Base-by-base conservation (phyloP, 2,888 invertebrate species). In the Ametastegia equiseti region DNA sequence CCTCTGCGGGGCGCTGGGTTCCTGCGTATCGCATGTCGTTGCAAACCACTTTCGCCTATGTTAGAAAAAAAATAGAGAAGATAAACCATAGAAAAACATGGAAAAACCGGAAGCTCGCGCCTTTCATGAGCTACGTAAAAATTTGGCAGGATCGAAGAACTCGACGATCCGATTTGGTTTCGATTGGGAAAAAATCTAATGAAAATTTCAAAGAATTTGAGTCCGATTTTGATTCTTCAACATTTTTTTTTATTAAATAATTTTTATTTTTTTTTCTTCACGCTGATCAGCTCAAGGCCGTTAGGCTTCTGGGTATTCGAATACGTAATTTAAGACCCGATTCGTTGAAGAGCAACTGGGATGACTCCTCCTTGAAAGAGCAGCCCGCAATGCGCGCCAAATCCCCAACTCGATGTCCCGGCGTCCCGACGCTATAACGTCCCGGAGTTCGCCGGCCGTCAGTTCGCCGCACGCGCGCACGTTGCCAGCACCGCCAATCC, bases 341-440 rank as follows among this genome's bases (percentile, higher is more conserved):
- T 75, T 75, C 73, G 50, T 36, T 9, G 73, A 50, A 75, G 9
- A 54, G 19, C 13, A 15, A 36, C 50, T 75, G 54, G 50, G 73
- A 75, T 54, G 50, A 33, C 50, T 75, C 57, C 78, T 78, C 42
- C 78, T 63, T 36, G 78, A 42, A 78, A 5, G 75, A 75, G 33
- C 75, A 36, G 36, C 33, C 33, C 50, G 54, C 75, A 75, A 60
- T 54, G 78, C 78, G 78, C 78, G 78, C 78, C 78, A 78, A 60
- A 78, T 78, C 78, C 78, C 78, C 78, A 45, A 60, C 63, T 27
- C 75, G 75, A 36, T 63, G 19, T 42, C 57, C 78, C 78, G 78
- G 45, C 45, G 78, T 78, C 78, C 78, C 78, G 78, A 78, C 78
- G n/a, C n/a, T n/a, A n/a, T n/a, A n/a, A n/a, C n/a, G 78, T 78